Evolutionary conservation across 2,797 vertebrate genomes (phyloP).

Genomic region (Poecilia gillii): DNA sequence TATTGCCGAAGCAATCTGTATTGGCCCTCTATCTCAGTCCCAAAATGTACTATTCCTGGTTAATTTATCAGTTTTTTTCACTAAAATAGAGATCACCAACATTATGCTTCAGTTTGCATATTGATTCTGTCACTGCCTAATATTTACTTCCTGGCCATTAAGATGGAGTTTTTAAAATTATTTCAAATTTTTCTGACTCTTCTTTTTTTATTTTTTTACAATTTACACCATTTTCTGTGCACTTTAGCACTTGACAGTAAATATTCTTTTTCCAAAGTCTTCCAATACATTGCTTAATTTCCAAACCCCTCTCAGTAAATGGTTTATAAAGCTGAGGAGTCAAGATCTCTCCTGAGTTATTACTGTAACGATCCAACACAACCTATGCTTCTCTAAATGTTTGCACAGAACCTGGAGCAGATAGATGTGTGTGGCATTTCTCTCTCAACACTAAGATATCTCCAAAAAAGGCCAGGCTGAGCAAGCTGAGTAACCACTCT

Average conservation of each 20-base stretch:
- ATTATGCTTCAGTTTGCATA: not conserved
- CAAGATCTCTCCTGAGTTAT: not conserved
- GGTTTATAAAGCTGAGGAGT: not conserved
- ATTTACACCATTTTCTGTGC: not conserved
- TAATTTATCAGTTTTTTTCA: not conserved
- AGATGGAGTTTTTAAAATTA: not conserved
- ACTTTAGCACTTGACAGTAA: not conserved
- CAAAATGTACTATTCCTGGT: not conserved
- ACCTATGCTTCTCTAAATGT: not conserved
- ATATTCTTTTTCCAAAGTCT: not conserved
- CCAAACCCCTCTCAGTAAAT: not conserved
- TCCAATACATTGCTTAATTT: not conserved
- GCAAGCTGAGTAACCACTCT: not conserved
- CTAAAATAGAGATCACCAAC: not conserved
- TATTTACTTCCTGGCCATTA: not conserved
- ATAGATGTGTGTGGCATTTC: not conserved
- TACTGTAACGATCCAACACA: not conserved
- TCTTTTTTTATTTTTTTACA: not conserved
- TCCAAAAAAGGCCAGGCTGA: slow-evolving; percentile 2
- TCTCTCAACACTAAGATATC: not conserved
- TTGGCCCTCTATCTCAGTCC: not conserved
- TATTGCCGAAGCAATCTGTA: not conserved
- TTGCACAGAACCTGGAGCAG: not conserved
- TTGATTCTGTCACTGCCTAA: not conserved
- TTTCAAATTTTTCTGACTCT: not conserved